Evolutionary conservation across 2,113 vertebrate genomes (phyloP), one percentile per base, ranked within the genome.

Genomic region (Platysteira castanea): DNA sequence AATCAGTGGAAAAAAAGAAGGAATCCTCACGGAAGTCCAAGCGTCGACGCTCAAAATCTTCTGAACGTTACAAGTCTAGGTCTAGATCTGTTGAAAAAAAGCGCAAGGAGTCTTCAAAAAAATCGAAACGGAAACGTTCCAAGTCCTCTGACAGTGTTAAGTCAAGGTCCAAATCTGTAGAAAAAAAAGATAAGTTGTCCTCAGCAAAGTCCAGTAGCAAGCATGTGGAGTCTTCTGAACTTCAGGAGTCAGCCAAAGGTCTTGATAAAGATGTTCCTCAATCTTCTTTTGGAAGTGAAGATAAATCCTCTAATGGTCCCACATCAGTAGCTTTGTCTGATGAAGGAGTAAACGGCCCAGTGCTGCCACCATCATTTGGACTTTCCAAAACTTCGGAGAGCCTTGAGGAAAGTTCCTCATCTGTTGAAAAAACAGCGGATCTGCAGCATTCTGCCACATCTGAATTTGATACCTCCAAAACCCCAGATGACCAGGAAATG

Each of bases 91-190:
- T 88, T 1, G 95, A 96, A 83, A 96, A 95, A 90, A 96, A 94
- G 41, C 87, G 92, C 35, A 94, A 96, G 21, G 98, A 98, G 14
- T 98, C 98, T 83, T 98, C 98, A 7, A 97, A 97, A 93, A 97
- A 98, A 42, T 98, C 98, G 61, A 97, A 98, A 89, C 96, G 97
- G 63, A 98, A 98, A 59, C 97, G 97, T 33, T 98, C 98, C 12
- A 98, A 97, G 44, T 98, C 98, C 31, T 98, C 97, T 69, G 98
- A 98, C 82, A 98, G 98, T 14, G 90, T 97, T 64, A 98, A 98
- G 35, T 98, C 98, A 98, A 99, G 99, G 92, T 98, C 99, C 19
- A 99, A 99, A 78, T 99, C 99, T 24, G 98, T 98, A 81, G 98
- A 98, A 89, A 98, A 97, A 96, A 95, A 96, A 84, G 94, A 96